Evolutionary conservation across 2,113 vertebrate species (phyloP).

Genomic region (Alligator mississippiensis): DNA sequence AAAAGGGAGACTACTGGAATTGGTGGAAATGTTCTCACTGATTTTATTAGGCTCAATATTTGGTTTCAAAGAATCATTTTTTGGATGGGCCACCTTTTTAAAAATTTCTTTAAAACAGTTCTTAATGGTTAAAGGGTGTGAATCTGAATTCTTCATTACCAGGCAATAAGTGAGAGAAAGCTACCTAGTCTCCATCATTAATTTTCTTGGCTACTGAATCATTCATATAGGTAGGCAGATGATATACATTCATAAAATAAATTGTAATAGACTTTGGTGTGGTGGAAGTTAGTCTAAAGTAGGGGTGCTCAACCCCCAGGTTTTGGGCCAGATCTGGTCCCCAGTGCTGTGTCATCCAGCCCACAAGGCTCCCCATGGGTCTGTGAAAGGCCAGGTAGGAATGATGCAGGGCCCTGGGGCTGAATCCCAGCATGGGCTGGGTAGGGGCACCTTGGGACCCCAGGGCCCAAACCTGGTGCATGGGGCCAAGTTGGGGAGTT

Average conservation of each 20-base stretch:
- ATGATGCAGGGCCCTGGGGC: too few relatives aligned
- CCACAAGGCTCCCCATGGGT: too few relatives aligned
- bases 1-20: constrained; percentile 10
- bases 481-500: too few relatives aligned
- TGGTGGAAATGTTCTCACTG: not conserved
- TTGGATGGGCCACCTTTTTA: not conserved
- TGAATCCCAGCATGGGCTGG: too few relatives aligned
- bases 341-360: too few relatives aligned
- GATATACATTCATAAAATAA: not conserved
- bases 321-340: too few relatives aligned
- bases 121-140: not conserved
- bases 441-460: too few relatives aligned
- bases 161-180: not conserved
- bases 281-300: not conserved
- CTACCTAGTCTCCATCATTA: not conserved
- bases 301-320: too few relatives aligned
- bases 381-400: too few relatives aligned
- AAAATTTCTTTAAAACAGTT: not conserved
- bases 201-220: not conserved
- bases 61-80: not conserved
- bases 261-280: not conserved
- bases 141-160: not conserved
- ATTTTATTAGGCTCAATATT: not conserved
- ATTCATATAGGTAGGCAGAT: not conserved
- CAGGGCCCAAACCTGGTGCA: too few relatives aligned